Percentiles rank a stretch among this genome's conserved stretches.
Conservation (phyloP, 2,797 vertebrate genomes). For the Parauchenoglanis ngamensis region DNA sequence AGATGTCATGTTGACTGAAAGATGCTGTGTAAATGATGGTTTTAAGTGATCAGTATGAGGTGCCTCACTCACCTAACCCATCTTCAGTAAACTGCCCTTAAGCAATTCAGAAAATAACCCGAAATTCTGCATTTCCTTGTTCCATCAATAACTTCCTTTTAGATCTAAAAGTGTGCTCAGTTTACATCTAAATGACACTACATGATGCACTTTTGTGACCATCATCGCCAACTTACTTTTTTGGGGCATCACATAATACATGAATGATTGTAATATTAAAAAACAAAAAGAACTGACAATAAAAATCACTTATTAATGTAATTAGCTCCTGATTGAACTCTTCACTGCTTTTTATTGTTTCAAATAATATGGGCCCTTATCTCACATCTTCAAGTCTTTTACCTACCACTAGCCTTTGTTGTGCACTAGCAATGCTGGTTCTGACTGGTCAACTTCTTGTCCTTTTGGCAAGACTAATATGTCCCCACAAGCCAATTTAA, state of each 20-base stretch:
- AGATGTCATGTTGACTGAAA: background rate
- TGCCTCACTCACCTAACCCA: background rate
- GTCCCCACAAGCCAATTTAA: background rate
- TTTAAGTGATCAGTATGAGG: constrained; percentile 19
- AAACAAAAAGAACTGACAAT: background rate
- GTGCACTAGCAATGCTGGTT: background rate
- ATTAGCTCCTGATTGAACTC: background rate
- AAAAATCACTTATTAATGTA: background rate
- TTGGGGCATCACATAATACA: background rate
- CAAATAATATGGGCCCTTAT: background rate
- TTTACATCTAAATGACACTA: background rate
- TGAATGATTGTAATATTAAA: background rate
- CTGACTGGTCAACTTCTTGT: background rate
- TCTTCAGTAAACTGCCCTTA: background rate
- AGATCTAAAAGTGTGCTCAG: background rate
- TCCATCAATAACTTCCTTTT: background rate
- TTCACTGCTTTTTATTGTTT: background rate
- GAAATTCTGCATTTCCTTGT: background rate
- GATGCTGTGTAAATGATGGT: constrained; percentile 12
- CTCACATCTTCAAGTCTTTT: background rate
- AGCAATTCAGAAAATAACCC: constrained; percentile 10
- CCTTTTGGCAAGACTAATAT: background rate
- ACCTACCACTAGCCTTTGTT: background rate
- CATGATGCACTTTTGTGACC: background rate
- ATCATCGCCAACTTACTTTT: background rate